Evolutionary conservation across 2,888 invertebrate genomes (phyloP).

Genomic region (Diplolepis rosae): DNA sequence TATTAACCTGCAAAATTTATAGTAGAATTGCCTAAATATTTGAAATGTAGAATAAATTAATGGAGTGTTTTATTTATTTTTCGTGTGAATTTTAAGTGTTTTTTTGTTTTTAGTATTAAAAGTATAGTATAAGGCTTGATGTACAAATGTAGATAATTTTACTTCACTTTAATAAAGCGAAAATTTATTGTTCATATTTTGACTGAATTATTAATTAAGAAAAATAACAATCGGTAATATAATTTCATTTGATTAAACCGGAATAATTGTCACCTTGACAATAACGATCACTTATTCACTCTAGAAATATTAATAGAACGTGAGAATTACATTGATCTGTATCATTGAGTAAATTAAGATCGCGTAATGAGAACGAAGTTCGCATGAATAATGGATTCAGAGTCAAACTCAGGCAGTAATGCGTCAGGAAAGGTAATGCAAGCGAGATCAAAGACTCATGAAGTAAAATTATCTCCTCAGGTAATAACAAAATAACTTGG

Average conservation of each 20-base stretch:
- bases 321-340: conserved; percentile 4
- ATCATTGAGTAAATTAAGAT: conserved; percentile 3
- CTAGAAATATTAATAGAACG: conserved; percentile 5
- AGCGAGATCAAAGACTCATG: conserved; percentile 20
- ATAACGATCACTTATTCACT: neutral
- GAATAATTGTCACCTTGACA: neutral
- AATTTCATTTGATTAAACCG: neutral
- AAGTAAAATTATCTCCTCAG: neutral
- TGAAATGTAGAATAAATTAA: too few relatives aligned
- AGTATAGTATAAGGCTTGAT: neutral
- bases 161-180: too few relatives aligned
- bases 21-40: neutral
- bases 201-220: neutral
- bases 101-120: neutral
- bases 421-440: conserved; percentile 21
- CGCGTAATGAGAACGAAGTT: conserved; percentile 16
- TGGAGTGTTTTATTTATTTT: neutral
- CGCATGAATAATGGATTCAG: conserved; percentile 20
- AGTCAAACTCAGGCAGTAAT: conserved; percentile 7
- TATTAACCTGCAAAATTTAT: neutral
- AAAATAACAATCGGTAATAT: neutral
- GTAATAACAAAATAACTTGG: conserved; percentile 2
- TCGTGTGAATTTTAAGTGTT: neutral
- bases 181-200: neutral
- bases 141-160: conserved; percentile 1